Base-by-base conservation (phyloP, 2,113 vertebrate species). In the Eleginops maclovinus region DNA sequence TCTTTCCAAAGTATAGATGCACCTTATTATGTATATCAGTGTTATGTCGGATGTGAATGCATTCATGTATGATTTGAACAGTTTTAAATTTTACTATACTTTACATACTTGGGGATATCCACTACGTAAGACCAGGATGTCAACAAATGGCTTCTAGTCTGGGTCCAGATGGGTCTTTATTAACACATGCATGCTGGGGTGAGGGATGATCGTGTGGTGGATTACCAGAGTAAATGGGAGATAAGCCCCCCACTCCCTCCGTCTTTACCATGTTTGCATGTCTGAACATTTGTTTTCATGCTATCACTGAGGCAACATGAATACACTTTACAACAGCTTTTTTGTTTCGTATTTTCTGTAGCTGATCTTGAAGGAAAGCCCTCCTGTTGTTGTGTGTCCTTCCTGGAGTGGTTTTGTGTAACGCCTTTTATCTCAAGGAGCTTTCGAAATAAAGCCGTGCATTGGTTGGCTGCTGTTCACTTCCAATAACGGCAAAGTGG, bases 171-270 rank as follows among this genome's bases (percentile, higher is more conserved):
- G 76, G 85, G 13, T 51, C 4, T 83, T 72, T 71, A 61, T 46
- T 21, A 70, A 51, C 62, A 62, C 71, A 41, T 11, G 46, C 77
- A 75, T 0, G 2, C 75, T 79, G 60, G 46, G 79, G 60, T 82
- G 67, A 87, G 41, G 75, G 62, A 75, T 63, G 81, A 82, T 87
- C 69, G 80, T 78, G 81, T 84, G 74, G 24, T 66, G 81, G 86
- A 87, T 89, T 86, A 84, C 36, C 24, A 56, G 47, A 72, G 65
- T 72, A 50, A 56, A 72, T 67, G 53, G 71, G 70, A 77, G 84
- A 84, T 88, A 83, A 89, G 44, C 71, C 40, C 36, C 12, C 64
- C 75, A 47, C 50, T 17, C 67, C 72, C 79, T 46, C 36, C 43
- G 40, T 3, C 0, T n/a, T 10, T 26, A 44, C 44, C 46, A 4